phyloP scores from a whole-genome alignment of 2,888 invertebrate species.

The Bedellia somnulentella region DNA sequence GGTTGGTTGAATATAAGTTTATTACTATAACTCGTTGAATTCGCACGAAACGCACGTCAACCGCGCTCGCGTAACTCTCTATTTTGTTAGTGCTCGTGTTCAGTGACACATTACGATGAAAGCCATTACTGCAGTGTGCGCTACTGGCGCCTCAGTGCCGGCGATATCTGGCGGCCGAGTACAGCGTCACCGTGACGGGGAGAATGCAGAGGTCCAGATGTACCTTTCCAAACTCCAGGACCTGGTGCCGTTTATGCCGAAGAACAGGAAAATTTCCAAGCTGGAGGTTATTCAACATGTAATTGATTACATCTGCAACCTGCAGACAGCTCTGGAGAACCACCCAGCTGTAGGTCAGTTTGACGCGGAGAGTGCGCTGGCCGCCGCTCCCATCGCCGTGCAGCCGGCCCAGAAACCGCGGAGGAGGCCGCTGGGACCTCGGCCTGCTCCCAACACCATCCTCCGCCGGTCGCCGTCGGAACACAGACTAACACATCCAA shows the following conservation, averaged over 20 bases:
- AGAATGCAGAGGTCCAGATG: conserved; percentile 92
- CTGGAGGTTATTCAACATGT: conserved; percentile 94
- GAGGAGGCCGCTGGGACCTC: conserved; percentile 76
- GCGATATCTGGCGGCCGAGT: conserved; percentile 69
- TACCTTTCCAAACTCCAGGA: conserved; percentile 90
- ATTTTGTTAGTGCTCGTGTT: conserved; percentile 46
- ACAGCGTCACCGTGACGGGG: conserved; percentile 73
- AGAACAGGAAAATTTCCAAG: conserved; percentile 88
- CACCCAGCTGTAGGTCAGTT: conserved; percentile 76
- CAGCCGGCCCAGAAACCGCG: conserved; percentile 71
- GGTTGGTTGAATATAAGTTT: too few relatives aligned
- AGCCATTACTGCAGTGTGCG: conserved; percentile 74
- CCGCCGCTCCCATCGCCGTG: conserved; percentile 29
- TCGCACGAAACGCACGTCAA: conserved; percentile 26
- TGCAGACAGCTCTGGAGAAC: conserved; percentile 87
- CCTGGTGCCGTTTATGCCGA: conserved; percentile 92
- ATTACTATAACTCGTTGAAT: too few relatives aligned
- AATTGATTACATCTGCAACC: conserved; percentile 94
- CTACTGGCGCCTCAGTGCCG: conserved; percentile 69
- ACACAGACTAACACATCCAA: too few relatives aligned
- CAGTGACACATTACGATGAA: conserved; percentile 66
- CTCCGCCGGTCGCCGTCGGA: conserved; percentile 47
- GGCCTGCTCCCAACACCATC: conserved; percentile 76
- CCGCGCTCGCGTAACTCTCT: conserved; percentile 23
- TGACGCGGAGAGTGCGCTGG: conserved; percentile 67